Conservation (phyloP, 1,140 invertebrate species). For the Lepidurus couesii region DNA sequence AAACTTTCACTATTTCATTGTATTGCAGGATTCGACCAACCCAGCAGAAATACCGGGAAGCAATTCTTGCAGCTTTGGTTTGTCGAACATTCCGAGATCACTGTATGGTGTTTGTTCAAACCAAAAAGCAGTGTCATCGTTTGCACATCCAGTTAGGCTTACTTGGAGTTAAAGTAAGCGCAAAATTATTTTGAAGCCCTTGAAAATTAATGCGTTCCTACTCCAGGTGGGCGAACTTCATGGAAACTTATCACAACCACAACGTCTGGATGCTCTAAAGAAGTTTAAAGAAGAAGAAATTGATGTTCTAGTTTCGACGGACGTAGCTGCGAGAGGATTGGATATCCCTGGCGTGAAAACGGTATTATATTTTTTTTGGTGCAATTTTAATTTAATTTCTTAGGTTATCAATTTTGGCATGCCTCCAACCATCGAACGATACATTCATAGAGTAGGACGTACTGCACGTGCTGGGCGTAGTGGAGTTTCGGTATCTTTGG, state of each 20-base stretch:
- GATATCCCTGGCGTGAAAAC: slow-evolving; percentile 95
- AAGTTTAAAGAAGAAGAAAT: slow-evolving; percentile 79
- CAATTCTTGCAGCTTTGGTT: slow-evolving; percentile 81
- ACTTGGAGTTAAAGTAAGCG: slow-evolving; percentile 63
- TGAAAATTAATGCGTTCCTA: background rate
- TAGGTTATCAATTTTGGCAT: slow-evolving; percentile 90
- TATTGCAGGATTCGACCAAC: background rate
- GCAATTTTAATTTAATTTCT: slow-evolving; percentile 27
- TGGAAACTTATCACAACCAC: slow-evolving; percentile 87
- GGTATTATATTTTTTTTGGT: slow-evolving; percentile 48
- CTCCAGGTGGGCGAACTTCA: slow-evolving; percentile 76
- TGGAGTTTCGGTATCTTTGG: slow-evolving; percentile 86
- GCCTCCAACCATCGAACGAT: slow-evolving; percentile 89
- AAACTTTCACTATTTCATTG: background rate
- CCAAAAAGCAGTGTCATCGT: slow-evolving; percentile 87
- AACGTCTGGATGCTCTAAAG: slow-evolving; percentile 80
- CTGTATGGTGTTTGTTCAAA: slow-evolving; percentile 91
- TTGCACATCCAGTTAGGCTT: slow-evolving; percentile 85
- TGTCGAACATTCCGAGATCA: slow-evolving; percentile 88
- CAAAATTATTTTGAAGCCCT: background rate
- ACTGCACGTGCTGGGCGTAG: slow-evolving; percentile 88
- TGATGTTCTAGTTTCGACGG: slow-evolving; percentile 90
- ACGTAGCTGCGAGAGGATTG: slow-evolving; percentile 91
- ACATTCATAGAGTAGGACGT: slow-evolving; percentile 89
- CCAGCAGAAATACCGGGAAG: slow-evolving; percentile 61